Conservation (phyloP, 2,113 vertebrate genomes). For the Prionailurus viverrinus region DNA sequence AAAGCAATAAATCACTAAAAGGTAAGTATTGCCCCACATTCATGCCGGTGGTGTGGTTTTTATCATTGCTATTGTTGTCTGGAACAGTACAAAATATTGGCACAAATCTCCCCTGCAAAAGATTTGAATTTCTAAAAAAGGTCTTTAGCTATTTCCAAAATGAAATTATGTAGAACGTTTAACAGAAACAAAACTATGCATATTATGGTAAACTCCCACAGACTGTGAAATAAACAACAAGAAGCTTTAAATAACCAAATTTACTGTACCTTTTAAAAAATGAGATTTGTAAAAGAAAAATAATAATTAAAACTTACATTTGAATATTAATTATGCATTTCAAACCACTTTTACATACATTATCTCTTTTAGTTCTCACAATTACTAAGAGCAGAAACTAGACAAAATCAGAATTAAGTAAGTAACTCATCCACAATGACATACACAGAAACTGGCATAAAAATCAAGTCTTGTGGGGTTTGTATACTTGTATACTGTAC, state of each 20-base stretch:
- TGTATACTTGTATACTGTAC: background rate
- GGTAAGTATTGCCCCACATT: background rate
- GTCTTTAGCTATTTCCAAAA: background rate
- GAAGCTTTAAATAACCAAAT: background rate
- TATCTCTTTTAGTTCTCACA: background rate
- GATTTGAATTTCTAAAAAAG: background rate
- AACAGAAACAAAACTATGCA: conserved; percentile 40
- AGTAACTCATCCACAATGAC: background rate
- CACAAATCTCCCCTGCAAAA: background rate
- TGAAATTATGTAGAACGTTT: background rate
- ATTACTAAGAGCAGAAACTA: background rate
- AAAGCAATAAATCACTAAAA: background rate
- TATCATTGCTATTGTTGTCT: background rate
- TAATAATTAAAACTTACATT: background rate
- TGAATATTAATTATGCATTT: background rate
- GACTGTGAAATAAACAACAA: conserved; percentile 32
- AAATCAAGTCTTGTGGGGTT: background rate
- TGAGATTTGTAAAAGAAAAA: conserved; percentile 40
- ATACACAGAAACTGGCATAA: background rate
- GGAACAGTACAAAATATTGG: background rate
- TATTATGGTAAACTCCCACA: background rate
- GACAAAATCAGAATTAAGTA: background rate
- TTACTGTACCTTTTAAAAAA: conserved; percentile 28
- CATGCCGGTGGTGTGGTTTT: background rate
- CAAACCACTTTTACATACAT: background rate